A percentile compares a stretch with the other conserved stretches of the same genome.
Conservation (phyloP, 1,140 invertebrate species). For the Probaryconus sp. region DNA sequence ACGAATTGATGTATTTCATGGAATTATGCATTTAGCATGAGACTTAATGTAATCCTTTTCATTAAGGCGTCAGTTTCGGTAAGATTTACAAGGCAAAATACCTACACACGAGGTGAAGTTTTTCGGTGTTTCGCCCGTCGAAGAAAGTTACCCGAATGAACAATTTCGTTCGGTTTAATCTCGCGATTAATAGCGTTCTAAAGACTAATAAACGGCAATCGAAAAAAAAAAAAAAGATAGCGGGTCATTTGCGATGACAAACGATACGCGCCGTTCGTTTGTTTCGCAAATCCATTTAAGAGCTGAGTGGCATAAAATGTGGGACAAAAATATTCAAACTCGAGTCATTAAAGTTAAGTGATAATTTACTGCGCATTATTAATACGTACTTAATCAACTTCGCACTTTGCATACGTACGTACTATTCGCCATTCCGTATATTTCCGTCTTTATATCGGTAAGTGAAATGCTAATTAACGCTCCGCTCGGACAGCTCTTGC, state of each 20-base stretch:
- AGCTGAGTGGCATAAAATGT: slow-evolving; percentile 24
- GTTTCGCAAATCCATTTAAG: slow-evolving; percentile 16
- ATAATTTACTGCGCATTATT: slow-evolving; percentile 48
- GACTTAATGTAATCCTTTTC: slow-evolving; percentile 34
- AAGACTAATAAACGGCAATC: no score
- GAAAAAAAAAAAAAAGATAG: slow-evolving; percentile 1
- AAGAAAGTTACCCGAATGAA: no score
- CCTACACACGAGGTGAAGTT: slow-evolving; percentile 4
- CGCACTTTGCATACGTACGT: slow-evolving; percentile 34
- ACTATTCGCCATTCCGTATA: slow-evolving; percentile 23
- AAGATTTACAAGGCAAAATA: slow-evolving; percentile 6
- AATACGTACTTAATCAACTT: slow-evolving; percentile 51
- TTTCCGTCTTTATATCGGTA: slow-evolving; percentile 47
- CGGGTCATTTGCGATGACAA: no score
- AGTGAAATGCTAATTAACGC: slow-evolving; percentile 44
- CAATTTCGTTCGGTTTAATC: no score
- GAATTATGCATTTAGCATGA: no score
- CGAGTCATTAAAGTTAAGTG: slow-evolving; percentile 18
- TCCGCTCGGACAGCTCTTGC: slow-evolving; percentile 12
- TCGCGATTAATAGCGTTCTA: slow-evolving; percentile 35
- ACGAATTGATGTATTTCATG: no score
- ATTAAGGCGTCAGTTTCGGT: slow-evolving; percentile 14
- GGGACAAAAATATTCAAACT: slow-evolving; percentile 10
- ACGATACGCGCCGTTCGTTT: slow-evolving; percentile 4
- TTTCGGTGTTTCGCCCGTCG: no score